Evolutionary conservation across 2,113 vertebrate species (phyloP), one percentile per base, ranked within the genome.

Genomic region (Orycteropus afer): DNA sequence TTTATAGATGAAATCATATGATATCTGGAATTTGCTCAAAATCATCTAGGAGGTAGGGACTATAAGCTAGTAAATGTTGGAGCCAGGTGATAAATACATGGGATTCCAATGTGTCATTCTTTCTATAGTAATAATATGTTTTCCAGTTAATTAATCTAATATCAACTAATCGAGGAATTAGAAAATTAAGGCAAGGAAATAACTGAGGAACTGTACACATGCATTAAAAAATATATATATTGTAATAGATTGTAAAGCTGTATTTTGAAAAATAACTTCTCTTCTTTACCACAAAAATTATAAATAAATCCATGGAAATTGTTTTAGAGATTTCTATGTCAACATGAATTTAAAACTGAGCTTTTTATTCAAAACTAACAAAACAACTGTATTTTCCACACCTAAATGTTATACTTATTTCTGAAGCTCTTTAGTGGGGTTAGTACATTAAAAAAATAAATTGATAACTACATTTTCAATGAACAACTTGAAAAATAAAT

Each of bases 181-280:
- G 55, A 91, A 94, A 88, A 74, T 89, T 79, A 89, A 86, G 49
- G 10, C 29, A 94, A 96, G 18, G 20, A 95, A 88, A 93, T 78
- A 73, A 93, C 0, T 95, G 7, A 53, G 11, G 37, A 95, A 88
- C 5, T 84, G 29, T 42, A 94, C 25, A 90, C 7, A 45, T 13
- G 20, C 29, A 1, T 53, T 77, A 63, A 93, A 59, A 88, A 92
- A 13, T 22, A 95, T 91, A 84, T 57, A 57, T 23, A 57, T 22
- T 57, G 55, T 57, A 57, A 57, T 89, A 94, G 42, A 79, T 89
- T 94, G 90, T 90, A 79, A 12, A 89, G n/a, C 18, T 90, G 42
- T 27, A 12, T 80, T 69, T 51, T 81, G 2, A 92, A 78, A 96
- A 93, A 55, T 32, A 80, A 34, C 42, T 87, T 65, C 27, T 90